Conservation (phyloP, 1,140 invertebrate species). For the Drosophila pruinosa region DNA sequence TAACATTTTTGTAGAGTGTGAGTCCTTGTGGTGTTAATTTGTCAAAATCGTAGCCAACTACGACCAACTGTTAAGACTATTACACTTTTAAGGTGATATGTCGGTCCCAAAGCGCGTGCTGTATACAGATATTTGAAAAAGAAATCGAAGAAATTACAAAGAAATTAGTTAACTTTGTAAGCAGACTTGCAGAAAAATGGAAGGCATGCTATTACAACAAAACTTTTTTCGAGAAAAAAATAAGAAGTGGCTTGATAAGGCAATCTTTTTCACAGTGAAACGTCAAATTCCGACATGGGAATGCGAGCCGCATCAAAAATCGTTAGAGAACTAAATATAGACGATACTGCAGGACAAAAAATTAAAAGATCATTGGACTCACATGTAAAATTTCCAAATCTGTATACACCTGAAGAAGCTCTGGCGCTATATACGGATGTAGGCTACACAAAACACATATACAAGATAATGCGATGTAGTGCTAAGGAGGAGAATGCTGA, state of each 20-base stretch:
- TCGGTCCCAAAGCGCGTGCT: slow-evolving; percentile 2
- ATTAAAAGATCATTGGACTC: slow-evolving; percentile 7
- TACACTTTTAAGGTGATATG: slow-evolving; percentile 23
- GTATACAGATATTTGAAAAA: not conserved
- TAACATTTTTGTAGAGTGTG: too few species aligned
- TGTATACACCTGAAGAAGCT: slow-evolving; percentile 4
- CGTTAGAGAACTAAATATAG: not conserved
- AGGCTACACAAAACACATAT: slow-evolving; percentile 5
- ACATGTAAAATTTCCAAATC: not conserved
- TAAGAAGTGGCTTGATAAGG: slow-evolving; percentile 13
- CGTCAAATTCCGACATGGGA: not conserved
- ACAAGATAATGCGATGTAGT: slow-evolving; percentile 3
- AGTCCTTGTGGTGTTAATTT: not conserved
- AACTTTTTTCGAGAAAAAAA: slow-evolving; percentile 5
- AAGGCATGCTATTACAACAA: not conserved
- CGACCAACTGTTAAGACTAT: slow-evolving; percentile 23
- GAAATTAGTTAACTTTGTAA: slow-evolving; percentile 1
- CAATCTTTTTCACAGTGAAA: not conserved
- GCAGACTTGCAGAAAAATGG: not conserved
- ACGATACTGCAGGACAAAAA: not conserved
- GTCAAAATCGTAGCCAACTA: slow-evolving; percentile 3
- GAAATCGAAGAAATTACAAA: not conserved
- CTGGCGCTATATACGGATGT: slow-evolving; percentile 10
- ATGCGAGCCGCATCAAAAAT: too few species aligned
- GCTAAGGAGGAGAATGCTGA: slow-evolving; percentile 14